Conservation (phyloP, 2,113 vertebrate genomes). For the Pipra filicauda region DNA sequence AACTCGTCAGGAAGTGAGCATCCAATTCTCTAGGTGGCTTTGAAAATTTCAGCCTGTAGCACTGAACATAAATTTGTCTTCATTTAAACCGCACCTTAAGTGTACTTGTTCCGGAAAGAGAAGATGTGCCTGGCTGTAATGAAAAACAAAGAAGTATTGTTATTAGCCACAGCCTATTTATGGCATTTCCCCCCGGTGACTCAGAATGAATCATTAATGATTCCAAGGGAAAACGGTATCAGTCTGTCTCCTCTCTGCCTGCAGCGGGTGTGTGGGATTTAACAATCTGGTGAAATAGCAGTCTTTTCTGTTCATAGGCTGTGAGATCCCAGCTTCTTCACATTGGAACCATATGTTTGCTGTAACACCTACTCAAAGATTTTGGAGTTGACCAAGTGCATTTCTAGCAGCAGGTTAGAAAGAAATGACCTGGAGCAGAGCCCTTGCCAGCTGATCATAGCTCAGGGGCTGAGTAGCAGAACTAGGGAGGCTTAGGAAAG, state of each 20-base stretch:
- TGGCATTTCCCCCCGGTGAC: constrained; percentile 46
- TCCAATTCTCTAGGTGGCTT: not conserved
- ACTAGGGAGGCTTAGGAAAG: not conserved
- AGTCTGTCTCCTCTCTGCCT: constrained; percentile 37
- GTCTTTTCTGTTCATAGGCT: not conserved
- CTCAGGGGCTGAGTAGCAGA: not conserved
- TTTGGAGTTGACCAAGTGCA: not conserved
- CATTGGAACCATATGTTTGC: constrained; percentile 1
- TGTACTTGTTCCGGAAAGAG: not conserved
- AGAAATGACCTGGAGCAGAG: not conserved
- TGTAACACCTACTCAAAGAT: not conserved
- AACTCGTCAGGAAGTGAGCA: not conserved
- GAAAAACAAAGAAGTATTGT: constrained; percentile 41
- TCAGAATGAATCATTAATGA: constrained; percentile 66
- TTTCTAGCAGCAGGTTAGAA: not conserved
- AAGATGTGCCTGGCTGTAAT: not conserved
- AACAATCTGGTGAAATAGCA: constrained; percentile 3
- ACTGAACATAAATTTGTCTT: not conserved
- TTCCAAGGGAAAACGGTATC: not conserved
- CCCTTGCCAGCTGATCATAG: not conserved
- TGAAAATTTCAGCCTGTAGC: not conserved
- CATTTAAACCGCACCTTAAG: not conserved
- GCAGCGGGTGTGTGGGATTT: constrained; percentile 29
- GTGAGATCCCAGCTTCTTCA: not conserved
- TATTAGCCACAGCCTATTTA: constrained; percentile 50